phyloP scores from a whole-genome alignment of 2,797 vertebrate genomes.

The Pyrocephalus nanus region DNA sequence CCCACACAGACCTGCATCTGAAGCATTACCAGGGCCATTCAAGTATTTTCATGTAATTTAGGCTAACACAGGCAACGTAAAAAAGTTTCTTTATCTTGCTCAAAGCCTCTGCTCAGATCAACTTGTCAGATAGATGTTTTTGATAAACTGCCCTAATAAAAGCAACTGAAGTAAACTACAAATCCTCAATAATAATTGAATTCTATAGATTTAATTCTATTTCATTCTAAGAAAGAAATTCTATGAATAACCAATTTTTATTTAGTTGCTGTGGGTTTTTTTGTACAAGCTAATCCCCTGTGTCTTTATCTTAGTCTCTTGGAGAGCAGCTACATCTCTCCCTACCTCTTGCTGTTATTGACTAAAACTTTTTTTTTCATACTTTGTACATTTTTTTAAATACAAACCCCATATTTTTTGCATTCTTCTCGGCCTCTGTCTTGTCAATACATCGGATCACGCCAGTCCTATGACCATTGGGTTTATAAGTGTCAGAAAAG shows the following conservation, averaged over 20 bases:
- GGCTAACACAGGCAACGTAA: background rate
- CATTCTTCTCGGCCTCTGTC: background rate
- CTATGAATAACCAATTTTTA: background rate
- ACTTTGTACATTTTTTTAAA: background rate
- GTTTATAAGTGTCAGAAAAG: background rate
- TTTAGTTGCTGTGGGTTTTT: background rate
- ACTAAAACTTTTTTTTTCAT: background rate
- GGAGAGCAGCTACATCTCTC: background rate
- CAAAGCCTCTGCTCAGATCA: background rate
- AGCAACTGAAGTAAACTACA: background rate
- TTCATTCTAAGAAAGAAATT: background rate
- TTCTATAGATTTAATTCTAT: background rate
- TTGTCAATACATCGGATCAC: background rate
- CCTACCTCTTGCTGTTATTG: background rate
- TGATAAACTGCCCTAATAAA: slow-evolving; percentile 11
- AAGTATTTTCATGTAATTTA: background rate
- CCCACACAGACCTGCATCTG: background rate
- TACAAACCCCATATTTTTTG: background rate
- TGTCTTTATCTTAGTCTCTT: background rate
- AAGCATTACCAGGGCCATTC: background rate
- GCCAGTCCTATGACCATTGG: background rate
- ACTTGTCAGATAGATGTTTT: background rate
- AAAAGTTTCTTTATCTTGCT: background rate
- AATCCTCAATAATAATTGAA: background rate
- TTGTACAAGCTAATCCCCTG: background rate